Conservation (phyloP, 1,140 invertebrate species). For the Drosophila bocqueti region DNA sequence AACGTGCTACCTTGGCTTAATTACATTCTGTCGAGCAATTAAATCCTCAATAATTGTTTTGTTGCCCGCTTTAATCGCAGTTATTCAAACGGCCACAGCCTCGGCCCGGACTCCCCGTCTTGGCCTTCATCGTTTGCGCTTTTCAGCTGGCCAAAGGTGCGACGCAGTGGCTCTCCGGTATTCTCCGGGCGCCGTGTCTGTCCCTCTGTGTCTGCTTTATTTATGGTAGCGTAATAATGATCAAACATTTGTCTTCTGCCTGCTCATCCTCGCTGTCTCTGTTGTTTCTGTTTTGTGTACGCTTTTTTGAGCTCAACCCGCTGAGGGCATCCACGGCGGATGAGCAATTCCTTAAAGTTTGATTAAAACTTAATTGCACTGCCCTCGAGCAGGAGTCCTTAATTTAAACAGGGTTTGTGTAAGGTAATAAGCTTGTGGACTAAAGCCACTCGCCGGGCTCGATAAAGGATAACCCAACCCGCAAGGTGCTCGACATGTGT, state of each 20-base stretch:
- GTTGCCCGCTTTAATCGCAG: slow-evolving; percentile 77
- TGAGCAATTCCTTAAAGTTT: slow-evolving; percentile 75
- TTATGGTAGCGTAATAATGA: slow-evolving; percentile 81
- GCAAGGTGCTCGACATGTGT: slow-evolving; percentile 31
- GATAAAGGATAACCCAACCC: slow-evolving; percentile 20
- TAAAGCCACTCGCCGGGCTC: slow-evolving; percentile 30
- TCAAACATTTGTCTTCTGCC: slow-evolving; percentile 76
- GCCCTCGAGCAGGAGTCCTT: slow-evolving; percentile 23
- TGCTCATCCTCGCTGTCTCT: slow-evolving; percentile 18
- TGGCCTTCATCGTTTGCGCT: slow-evolving; percentile 41
- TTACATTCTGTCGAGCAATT: slow-evolving; percentile 82
- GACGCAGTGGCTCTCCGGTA: slow-evolving; percentile 13
- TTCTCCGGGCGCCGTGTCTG: slow-evolving; percentile 45
- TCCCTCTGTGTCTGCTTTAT: slow-evolving; percentile 70
- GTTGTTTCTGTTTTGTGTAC: slow-evolving; percentile 29
- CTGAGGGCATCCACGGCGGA: slow-evolving; percentile 38
- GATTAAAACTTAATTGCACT: slow-evolving; percentile 74
- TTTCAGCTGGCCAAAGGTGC: slow-evolving; percentile 56
- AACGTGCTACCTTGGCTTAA: slow-evolving; percentile 79
- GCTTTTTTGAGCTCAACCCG: slow-evolving; percentile 48
- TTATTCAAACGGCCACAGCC: slow-evolving; percentile 68
- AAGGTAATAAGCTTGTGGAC: slow-evolving; percentile 63
- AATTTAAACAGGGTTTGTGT: slow-evolving; percentile 51
- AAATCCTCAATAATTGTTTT: slow-evolving; percentile 83
- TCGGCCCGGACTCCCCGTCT: slow-evolving; percentile 6